Evolutionary conservation across 2,797 vertebrate genomes (phyloP), one percentile per base, ranked within the genome.

Genomic region (Sebastiscus tertius): DNA sequence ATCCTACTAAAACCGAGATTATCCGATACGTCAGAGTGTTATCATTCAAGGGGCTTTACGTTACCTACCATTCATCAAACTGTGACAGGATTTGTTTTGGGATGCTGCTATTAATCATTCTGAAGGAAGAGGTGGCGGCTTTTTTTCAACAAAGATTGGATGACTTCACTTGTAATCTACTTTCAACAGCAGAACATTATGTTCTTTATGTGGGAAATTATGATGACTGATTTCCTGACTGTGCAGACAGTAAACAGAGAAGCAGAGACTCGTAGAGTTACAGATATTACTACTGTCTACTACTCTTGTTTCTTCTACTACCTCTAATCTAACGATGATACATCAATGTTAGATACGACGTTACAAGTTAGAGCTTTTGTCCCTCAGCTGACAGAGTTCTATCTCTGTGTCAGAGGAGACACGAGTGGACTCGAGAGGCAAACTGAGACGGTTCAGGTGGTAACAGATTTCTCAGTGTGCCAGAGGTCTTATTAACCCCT

Each of bases 401-500:
- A 73, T 66, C 67, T 34, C n/a, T 6, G 56, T 71, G 64, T 88
- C 66, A 63, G 58, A 82, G 72, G 4, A 58, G 59, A 88, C 70
- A 72, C 18, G 76, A 67, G 46, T 79, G 79, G 79, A 75, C 34
- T 77, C 24, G 11, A 77, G 82, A 65, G 69, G 88, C 68, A 73
- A 58, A 78, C 76, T 72, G 77, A 77, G 71, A 66, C 20, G 73
- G 71, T 75, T 85, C 80, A 80, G 70, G 63, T 85, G 75, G 55
- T 70, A 81, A 86, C 70, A 79, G 77, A 80, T 82, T 86, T 63
- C 83, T 70, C 72, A 62, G 55, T 54, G 62, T 64, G 79, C 39
- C 80, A 29, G 76, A 77, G 83, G 34, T 77, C 77, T 79, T 82
- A 81, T 86, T 87, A 88, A 81, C 67, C 73, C 27, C 46, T 55